Evolutionary conservation across 2,797 vertebrate species (phyloP).

Genomic region (Notolepis coatsorum): DNA sequence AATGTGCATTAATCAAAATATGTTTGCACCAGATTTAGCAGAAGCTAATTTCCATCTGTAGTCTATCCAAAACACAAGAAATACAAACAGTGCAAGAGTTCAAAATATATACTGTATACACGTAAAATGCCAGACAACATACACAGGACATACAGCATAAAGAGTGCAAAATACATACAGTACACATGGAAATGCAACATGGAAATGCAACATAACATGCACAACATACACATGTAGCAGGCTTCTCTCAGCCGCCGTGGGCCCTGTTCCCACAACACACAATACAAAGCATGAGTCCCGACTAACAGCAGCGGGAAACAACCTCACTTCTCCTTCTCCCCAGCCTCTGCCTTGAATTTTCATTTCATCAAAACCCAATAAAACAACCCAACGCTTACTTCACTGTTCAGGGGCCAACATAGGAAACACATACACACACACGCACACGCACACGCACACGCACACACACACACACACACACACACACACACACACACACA

Average conservation of each 20-base stretch:
- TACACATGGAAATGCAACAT: no score
- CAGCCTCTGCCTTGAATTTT: constrained; percentile 32
- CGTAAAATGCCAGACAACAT: no score
- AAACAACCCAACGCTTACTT: constrained; percentile 36
- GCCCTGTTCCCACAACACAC: constrained; percentile 65
- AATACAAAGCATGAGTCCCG: constrained; percentile 60
- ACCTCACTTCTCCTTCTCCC: background rate
- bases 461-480: constrained; percentile 48
- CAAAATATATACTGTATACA: no score
- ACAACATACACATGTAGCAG: constrained; percentile 59
- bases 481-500: constrained; percentile 14
- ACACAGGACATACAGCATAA: no score
- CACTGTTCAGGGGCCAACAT: constrained; percentile 51
- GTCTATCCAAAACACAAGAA: no score
- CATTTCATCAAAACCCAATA: constrained; percentile 64
- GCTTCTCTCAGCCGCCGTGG: constrained; percentile 61
- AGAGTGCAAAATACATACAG: no score
- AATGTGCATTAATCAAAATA: no score
- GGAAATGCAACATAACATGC: no score
- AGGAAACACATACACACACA: constrained; percentile 29
- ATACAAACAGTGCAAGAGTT: no score
- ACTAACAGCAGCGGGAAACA: constrained; percentile 37
- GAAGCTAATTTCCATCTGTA: no score
- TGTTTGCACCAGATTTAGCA: no score
- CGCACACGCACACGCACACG: constrained; percentile 21